Evolutionary conservation across 2,113 vertebrate genomes (phyloP).

Genomic region (Hypocryptadius cinnamomeus): DNA sequence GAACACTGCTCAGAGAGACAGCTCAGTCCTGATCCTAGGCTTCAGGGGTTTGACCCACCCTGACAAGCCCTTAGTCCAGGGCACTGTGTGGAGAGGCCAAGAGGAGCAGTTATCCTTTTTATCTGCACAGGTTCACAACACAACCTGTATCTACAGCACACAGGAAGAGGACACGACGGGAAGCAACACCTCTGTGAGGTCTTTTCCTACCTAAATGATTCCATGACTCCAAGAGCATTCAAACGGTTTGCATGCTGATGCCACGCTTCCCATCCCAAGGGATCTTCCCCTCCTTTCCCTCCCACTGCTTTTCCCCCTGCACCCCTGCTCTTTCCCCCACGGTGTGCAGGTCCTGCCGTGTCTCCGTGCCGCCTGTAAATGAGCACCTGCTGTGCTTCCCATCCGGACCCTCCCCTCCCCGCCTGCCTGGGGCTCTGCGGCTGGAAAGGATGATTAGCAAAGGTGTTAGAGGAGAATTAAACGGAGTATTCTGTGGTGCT

Average conservation of each 20-base stretch:
- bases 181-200: accelerated
- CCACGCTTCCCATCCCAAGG: accelerated
- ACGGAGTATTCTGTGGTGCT: not conserved
- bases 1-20: not conserved
- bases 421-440: not conserved
- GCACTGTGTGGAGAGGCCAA: not conserved
- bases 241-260: accelerated
- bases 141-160: accelerated
- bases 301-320: not conserved
- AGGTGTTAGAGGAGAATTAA: constrained; percentile 48
- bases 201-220: not conserved
- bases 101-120: not conserved
- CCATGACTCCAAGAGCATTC: not conserved
- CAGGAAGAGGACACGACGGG: not conserved
- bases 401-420: not conserved
- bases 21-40: not conserved
- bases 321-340: not conserved
- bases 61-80: not conserved
- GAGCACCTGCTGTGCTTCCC: accelerated
- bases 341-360: accelerated
- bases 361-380: not conserved
- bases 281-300: not conserved
- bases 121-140: not conserved
- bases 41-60: not conserved
- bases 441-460: constrained; percentile 16